These are phyloP conservation scores for Eristalinus aeneus DNA, from an alignment of 2,888 invertebrate species.

Conservation along the genomic window DNA sequence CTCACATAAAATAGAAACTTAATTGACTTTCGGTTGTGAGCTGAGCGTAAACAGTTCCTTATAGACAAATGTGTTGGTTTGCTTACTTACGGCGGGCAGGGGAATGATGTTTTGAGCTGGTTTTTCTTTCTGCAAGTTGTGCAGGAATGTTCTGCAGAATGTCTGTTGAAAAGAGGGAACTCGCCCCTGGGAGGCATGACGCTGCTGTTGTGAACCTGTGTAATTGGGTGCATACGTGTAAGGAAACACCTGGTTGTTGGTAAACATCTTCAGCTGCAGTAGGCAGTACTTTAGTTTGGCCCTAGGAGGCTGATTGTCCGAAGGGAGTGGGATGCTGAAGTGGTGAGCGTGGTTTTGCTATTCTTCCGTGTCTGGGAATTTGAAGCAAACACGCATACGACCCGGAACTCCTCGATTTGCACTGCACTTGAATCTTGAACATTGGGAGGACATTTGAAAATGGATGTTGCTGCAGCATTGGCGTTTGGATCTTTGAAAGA, in stretches of 20 bases:
- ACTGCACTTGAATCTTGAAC: no score
- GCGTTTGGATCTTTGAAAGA: no score
- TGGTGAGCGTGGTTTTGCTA: neutral
- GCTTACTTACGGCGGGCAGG: slow-evolving; percentile 10
- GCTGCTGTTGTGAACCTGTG: neutral
- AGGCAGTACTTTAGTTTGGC: neutral
- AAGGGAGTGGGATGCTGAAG: neutral
- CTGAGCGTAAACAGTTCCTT: neutral
- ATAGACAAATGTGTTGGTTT: slow-evolving; percentile 5
- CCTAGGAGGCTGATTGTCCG: neutral
- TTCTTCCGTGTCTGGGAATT: neutral
- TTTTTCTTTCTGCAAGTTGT: neutral
- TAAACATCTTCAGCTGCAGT: neutral
- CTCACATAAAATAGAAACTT: slow-evolving; percentile 64
- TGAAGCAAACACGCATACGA: neutral
- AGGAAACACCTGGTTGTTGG: neutral
- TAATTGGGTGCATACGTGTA: neutral
- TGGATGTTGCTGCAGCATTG: no score
- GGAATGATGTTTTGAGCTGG: neutral
- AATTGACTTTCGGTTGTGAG: slow-evolving; percentile 61
- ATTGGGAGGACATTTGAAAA: no score
- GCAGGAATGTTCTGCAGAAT: neutral
- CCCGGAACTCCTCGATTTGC: neutral
- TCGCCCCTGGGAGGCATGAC: neutral
- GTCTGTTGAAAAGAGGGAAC: neutral